These are phyloP conservation scores for Saccopteryx leptura DNA, from an alignment of 2,113 vertebrate genomes.

Conservation along the genomic window DNA sequence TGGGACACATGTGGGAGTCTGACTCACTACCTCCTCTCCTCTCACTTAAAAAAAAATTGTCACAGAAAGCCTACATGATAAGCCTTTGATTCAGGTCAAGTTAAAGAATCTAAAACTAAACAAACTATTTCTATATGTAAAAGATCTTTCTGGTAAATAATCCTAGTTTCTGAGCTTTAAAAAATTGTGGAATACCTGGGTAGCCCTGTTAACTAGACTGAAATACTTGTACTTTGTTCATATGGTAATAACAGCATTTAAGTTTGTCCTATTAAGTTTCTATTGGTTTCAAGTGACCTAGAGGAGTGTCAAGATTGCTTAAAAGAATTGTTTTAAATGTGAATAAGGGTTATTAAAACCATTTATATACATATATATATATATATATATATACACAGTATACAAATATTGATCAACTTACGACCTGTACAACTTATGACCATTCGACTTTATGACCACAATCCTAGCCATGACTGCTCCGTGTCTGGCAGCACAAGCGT, in stretches of 20 bases:
- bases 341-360: neutral
- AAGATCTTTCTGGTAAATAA: neutral
- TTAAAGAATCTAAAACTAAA: neutral
- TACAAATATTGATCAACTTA: no score
- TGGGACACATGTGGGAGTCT: no score
- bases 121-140: neutral
- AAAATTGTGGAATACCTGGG: neutral
- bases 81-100: neutral
- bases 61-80: neutral
- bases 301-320: neutral
- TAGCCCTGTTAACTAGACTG: neutral
- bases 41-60: slow-evolving; percentile 5
- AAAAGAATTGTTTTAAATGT: neutral
- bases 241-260: neutral
- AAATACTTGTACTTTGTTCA: neutral
- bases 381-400: no score
- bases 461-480: no score
- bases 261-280: neutral
- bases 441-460: no score
- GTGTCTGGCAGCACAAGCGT: no score
- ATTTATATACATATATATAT: neutral
- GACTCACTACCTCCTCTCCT: no score
- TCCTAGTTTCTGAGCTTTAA: neutral
- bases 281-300: neutral
- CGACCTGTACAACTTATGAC: no score